Base-by-base conservation (phyloP, 1,140 invertebrate species). In the Drosophila simulans region DNA sequence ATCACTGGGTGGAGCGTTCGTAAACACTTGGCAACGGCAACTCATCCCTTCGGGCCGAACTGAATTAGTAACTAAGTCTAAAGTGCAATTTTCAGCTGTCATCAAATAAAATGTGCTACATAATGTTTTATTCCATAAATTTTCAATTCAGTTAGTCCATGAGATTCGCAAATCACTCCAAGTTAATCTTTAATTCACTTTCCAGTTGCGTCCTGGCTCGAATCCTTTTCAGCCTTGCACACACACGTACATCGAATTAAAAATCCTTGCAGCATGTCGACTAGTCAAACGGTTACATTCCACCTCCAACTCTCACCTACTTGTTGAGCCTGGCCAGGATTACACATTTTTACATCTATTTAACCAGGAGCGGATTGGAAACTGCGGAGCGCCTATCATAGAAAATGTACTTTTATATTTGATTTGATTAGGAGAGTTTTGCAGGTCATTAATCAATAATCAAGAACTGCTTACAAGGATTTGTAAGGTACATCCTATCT, bases 211-310 rank as follows among this genome's bases (percentile, higher is more conserved):
- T 1, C 22, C 45, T n/a, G 5, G 17, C 27, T 12, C 27, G 39
- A 77, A 66, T 77, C 66, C 79, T 42, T 46, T 55, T 22, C n/a
- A 37, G 20, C 34, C 13, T 48, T 78, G 55, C 80, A 60, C 43
- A 75, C 37, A 65, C 75, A 83, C 75, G 80, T 51, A 75, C 69
- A 83, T 65, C 75, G 70, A 75, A 83, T 83, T 78, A 82, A 74
- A 71, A 82, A 60, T 70, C 56, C 54, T 31, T 35, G 27, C 51
- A 25, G 22, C 48, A 65, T 20, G 25, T 60, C 64, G 58, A 35
- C 31, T 43, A 57, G 25, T 27, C 51, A 60, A 35, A 43, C 39
- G 53, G 48, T 27, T 56, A 31, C 58, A 15, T n/a, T 22, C 22
- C 62, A 59, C 43, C 68, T 64, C 62, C 48, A 39, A 35, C 8